Base-by-base conservation (phyloP, 2,113 vertebrate genomes). In the Pyxicephalus adspersus region DNA sequence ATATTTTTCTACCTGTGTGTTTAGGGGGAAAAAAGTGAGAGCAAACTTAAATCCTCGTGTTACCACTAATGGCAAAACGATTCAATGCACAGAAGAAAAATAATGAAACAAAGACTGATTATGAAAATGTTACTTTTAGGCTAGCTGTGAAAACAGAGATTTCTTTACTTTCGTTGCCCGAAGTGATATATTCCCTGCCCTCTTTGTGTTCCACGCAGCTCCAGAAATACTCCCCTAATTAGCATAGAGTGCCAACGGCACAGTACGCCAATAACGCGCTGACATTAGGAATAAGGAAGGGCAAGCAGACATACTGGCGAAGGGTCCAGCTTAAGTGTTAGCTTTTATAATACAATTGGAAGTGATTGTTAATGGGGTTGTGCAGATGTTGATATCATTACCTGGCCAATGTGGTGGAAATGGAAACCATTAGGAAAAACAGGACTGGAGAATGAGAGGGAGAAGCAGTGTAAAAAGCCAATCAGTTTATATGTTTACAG, bases 271-370 rank as follows among this genome's bases (percentile, higher is more conserved):
- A 73, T 73, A 54, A 58, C 6, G 70, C 70, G 22, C 22, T 74
- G 71, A 74, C 28, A 74, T 74, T 38, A 74, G 58, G 34, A 54
- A 74, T n/a, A 23, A 38, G 54, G 71, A 58, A 60, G 70, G 52
- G 26, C 50, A 57, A 58, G 23, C 16, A 23, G 28, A 52, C 20
- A 73, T n/a, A 73, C 70, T 38, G 18, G 15, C 20, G 45, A 50
- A 71, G 28, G 28, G 28, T 60, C 20, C 54, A 28, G 26, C 19
- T 23, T 19, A 23, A 58, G 34, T 73, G 28, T 73, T 57, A 57
- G 57, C 70, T 34, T 73, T 34, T 26, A 9, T 45, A 45, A 45
- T 52, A 22, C 50, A 17, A 25, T 70, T 17, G 50, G 22, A 52
- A 52, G 66, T 19, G 26, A 52, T 20, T 52, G 22, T 45, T 45